These are phyloP conservation scores for Cyanoramphus novaezelandiae DNA, from an alignment of 2,113 vertebrate genomes.

Conservation along the genomic window DNA sequence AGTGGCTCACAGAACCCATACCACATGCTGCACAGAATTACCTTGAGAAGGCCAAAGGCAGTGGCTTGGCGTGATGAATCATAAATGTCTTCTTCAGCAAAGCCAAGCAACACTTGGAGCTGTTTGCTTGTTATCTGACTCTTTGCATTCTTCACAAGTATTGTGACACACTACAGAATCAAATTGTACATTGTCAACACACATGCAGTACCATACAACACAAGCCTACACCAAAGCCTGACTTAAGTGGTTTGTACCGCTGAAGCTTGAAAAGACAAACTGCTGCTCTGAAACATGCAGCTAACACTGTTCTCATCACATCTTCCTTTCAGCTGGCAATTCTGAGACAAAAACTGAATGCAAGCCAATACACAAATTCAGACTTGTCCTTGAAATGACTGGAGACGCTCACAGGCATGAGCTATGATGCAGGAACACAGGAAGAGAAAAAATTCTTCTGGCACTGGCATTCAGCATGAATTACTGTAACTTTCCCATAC, in stretches of 20 bases:
- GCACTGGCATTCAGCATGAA: neutral
- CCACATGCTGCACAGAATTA: neutral
- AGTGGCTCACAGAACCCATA: neutral
- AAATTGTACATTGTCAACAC: neutral
- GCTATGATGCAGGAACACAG: neutral
- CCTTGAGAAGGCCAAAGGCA: slow-evolving; percentile 94
- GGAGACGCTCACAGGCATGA: neutral
- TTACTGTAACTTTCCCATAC: neutral
- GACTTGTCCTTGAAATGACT: neutral
- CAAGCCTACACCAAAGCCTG: neutral
- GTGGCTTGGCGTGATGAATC: slow-evolving; percentile 92
- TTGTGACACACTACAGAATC: slow-evolving; percentile 84
- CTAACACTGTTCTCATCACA: neutral
- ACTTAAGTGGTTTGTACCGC: neutral
- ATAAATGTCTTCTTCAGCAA: slow-evolving; percentile 96
- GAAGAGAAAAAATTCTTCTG: neutral
- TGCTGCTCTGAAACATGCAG: neutral
- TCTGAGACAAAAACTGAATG: neutral
- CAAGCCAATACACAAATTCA: neutral
- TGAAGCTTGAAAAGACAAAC: neutral
- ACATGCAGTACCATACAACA: neutral
- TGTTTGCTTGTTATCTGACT: slow-evolving; percentile 87
- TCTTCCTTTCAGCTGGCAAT: neutral
- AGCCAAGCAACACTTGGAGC: slow-evolving; percentile 92
- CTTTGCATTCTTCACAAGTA: slow-evolving; percentile 86